phyloP scores from a whole-genome alignment of 2,888 invertebrate genomes.

The Trypoxylon attenuatum region DNA sequence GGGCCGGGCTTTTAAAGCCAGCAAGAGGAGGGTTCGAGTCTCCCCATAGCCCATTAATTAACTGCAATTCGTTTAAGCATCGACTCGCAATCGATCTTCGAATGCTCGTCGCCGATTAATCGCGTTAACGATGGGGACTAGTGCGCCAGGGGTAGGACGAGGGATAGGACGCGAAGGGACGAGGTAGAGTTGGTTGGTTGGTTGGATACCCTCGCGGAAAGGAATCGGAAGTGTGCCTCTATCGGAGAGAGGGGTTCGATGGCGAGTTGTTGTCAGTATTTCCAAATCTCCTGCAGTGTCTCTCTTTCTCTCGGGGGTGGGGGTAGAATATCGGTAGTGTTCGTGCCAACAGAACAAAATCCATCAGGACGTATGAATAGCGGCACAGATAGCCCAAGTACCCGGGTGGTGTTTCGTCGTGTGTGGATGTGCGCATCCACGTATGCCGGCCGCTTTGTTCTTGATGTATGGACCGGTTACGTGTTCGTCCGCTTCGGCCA shows the following conservation, averaged over 20 bases:
- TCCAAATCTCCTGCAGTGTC: background rate
- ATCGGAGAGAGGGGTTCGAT: background rate
- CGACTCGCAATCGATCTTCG: background rate
- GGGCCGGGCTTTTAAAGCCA: background rate
- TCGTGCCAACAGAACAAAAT: slow-evolving; percentile 11
- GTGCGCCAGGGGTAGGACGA: no score
- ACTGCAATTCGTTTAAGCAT: background rate
- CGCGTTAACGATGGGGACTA: background rate
- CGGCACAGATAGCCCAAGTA: slow-evolving; percentile 53
- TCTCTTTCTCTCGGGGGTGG: background rate
- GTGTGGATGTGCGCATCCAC: background rate
- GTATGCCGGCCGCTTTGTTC: slow-evolving; percentile 57
- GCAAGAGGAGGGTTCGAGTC: background rate
- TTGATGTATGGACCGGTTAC: slow-evolving; percentile 64
- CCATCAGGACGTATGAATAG: slow-evolving; percentile 51
- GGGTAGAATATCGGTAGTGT: slow-evolving; percentile 25
- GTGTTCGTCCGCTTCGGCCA: slow-evolving; percentile 49
- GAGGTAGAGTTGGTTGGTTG: no score
- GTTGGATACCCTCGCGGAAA: no score
- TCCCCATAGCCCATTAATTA: background rate
- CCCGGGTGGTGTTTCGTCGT: slow-evolving; percentile 30
- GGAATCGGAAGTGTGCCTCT: background rate
- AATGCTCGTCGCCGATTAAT: background rate
- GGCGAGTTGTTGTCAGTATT: background rate
- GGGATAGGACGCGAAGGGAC: background rate